Evolutionary conservation across 2,113 vertebrate species (phyloP), one percentile per base, ranked within the genome.

Genomic region (Peucedramus taeniatus): DNA sequence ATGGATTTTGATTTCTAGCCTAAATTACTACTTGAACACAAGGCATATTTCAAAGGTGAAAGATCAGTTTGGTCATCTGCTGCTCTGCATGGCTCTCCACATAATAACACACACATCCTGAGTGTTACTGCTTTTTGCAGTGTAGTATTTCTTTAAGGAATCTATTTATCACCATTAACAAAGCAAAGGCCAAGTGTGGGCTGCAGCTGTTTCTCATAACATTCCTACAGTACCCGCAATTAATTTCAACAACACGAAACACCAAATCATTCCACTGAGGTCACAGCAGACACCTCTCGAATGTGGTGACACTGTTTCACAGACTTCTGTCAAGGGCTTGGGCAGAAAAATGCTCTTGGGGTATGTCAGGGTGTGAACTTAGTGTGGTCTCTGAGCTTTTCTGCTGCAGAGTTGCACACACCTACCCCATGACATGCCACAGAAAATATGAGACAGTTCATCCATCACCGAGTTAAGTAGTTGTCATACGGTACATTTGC

Each of bases 131-230:
- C 17, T 70, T 88, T 90, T 87, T 23, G 59, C 42, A 37, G 13
- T 2, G 12, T 6, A 26, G 17, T 88, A 81, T 94, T 90, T 92
- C 82, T 87, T 95, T 93, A 96, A 96, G 75, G 49, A 94, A 54
- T 27, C 64, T 91, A 82, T 87, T 95, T 90, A 81, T 82, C 86
- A 37, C 68, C 42, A 26, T 76, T 78, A 71, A 51, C 92, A 96
- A 97, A 94, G 86, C 45, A 91, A 94, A 89, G 60, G 47, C 83
- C 81, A 87, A 94, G 89, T 88, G 93, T 93, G 86, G 95, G 90
- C 84, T 3, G 59, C 91, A 92, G 93, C 83, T 95, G 93, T 64
- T 94, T 93, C 85, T 94, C 90, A 77, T 81, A 94, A 83, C 94
- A 89, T 89, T 96, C 94, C 90, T 84, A 65, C 74, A 72, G 88